A percentile compares a stretch with the other conserved stretches of the same genome.
These are phyloP conservation scores for Hyposmocoma kahamanoa DNA, from an alignment of 1,140 invertebrate genomes.

Conservation along the genomic window DNA sequence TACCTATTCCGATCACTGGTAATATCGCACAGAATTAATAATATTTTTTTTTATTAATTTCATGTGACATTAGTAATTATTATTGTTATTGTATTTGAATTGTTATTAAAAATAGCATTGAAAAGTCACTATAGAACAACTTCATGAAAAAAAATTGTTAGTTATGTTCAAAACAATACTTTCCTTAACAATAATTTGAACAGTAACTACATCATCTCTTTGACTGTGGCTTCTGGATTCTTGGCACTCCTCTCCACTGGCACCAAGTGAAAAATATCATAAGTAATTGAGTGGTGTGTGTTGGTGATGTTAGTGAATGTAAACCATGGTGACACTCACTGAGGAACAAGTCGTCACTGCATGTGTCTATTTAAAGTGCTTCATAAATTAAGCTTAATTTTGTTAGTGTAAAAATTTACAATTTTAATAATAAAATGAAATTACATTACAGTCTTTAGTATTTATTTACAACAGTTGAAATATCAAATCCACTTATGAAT, in stretches of 20 bases:
- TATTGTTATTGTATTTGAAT: too few relatives aligned
- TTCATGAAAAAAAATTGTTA: too few relatives aligned
- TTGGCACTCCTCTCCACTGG: slow-evolving; percentile 95
- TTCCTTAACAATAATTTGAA: slow-evolving; percentile 60
- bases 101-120: too few relatives aligned
- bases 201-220: slow-evolving; percentile 93
- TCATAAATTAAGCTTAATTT: slow-evolving; percentile 11
- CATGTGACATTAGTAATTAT: too few relatives aligned
- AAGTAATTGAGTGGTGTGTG: slow-evolving; percentile 12
- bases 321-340: too few relatives aligned
- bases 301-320: slow-evolving; percentile 7
- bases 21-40: too few relatives aligned
- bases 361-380: slow-evolving; percentile 9
- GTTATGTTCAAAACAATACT: slow-evolving; percentile 14
- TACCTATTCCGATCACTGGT: too few relatives aligned
- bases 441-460: slow-evolving; percentile 36
- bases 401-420: slow-evolving; percentile 48
- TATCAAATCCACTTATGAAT: slow-evolving; percentile 29
- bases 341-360: neutral
- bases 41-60: too few relatives aligned
- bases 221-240: slow-evolving; percentile 88
- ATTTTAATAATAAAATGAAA: slow-evolving; percentile 47
- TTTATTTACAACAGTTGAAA: slow-evolving; percentile 57
- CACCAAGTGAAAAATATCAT: slow-evolving; percentile 44
- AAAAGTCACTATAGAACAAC: too few relatives aligned